These are phyloP conservation scores for Xestia c-nigrum DNA, from an alignment of 2,888 invertebrate genomes.

Conservation along the genomic window DNA sequence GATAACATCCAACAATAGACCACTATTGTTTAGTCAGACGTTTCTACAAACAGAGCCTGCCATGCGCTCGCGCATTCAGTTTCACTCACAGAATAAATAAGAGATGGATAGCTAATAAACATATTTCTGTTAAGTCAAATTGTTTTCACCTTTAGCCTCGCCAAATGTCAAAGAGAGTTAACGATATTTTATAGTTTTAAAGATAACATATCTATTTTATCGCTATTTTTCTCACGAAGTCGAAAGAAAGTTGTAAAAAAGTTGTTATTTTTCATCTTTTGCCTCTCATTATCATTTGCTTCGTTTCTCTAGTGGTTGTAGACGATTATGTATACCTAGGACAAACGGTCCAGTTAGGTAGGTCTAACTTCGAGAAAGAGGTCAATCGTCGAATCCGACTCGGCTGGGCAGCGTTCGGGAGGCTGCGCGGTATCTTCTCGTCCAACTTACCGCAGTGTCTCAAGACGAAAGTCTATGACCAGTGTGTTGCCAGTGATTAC, in stretches of 20 bases:
- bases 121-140: slow-evolving; percentile 5
- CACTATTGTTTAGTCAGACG: slow-evolving; percentile 47
- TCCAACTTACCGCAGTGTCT: too few species aligned
- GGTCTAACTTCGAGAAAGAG: too few species aligned
- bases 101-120: slow-evolving; percentile 33
- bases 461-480: too few species aligned
- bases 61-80: slow-evolving; percentile 28
- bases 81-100: slow-evolving; percentile 45
- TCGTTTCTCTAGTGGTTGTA: neutral
- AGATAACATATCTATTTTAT: slow-evolving; percentile 5
- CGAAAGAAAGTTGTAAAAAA: neutral
- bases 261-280: neutral
- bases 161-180: neutral
- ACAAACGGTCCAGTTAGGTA: too few species aligned
- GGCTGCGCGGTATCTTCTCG: too few species aligned
- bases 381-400: too few species aligned
- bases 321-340: too few species aligned
- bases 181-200: slow-evolving; percentile 19
- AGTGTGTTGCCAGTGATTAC: too few species aligned
- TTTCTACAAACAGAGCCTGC: slow-evolving; percentile 45
- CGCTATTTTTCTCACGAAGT: neutral
- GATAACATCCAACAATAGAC: slow-evolving; percentile 48
- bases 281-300: neutral
- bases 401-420: too few species aligned
- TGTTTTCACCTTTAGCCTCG: slow-evolving; percentile 16